phyloP scores from a whole-genome alignment of 1,140 invertebrate genomes.

The Plectus sambesii region DNA sequence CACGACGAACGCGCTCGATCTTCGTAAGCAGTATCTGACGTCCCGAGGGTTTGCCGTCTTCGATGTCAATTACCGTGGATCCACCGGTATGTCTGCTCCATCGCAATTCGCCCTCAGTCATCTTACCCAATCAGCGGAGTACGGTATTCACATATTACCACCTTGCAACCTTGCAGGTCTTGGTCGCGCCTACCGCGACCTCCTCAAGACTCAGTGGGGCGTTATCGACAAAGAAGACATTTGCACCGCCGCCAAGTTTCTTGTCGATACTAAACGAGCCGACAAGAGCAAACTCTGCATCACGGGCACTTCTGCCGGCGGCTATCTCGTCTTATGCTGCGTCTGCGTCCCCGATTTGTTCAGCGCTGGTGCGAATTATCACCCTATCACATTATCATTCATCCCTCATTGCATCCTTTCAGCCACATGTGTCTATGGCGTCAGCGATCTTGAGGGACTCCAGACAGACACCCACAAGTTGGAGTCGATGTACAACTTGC shows the following conservation, averaged over 20 bases:
- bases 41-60: conserved; percentile 48
- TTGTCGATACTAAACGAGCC: conserved; percentile 37
- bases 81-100: conserved; percentile 46
- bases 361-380: too few relatives aligned
- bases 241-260: conserved; percentile 42
- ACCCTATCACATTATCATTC: too few relatives aligned
- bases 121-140: conserved; percentile 7
- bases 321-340: conserved; percentile 44
- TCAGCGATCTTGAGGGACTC: conserved; percentile 18
- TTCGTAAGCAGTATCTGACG: conserved; percentile 48
- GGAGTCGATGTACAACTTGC: conserved; percentile 48
- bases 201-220: conserved; percentile 45
- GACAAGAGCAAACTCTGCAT: conserved; percentile 47
- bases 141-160: conserved; percentile 45
- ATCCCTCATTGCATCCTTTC: too few relatives aligned
- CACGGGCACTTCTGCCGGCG: conserved; percentile 48
- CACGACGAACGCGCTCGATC: conserved; percentile 33
- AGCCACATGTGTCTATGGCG: conserved; percentile 25
- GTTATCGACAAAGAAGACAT: conserved; percentile 47
- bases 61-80: conserved; percentile 48
- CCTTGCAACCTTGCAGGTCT: conserved; percentile 45
- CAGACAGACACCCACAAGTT: conserved; percentile 48
- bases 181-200: conserved; percentile 47
- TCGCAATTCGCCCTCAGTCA: conserved; percentile 42
- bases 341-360: conserved; percentile 19